Conservation (phyloP, 2,888 invertebrate species). For the Liposcelis brunnea region DNA sequence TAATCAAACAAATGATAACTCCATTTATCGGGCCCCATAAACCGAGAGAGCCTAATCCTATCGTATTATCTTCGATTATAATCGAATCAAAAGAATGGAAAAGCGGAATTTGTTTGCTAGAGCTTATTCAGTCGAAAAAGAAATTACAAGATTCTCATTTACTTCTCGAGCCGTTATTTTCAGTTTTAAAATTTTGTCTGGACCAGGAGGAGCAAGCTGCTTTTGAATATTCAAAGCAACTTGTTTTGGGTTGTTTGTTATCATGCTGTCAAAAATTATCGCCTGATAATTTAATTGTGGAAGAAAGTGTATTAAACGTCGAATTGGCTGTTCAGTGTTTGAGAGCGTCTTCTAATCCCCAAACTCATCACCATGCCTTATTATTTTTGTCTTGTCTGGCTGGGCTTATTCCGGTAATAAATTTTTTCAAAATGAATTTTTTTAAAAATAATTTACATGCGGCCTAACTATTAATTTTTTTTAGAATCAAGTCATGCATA, state of each 20-base stretch:
- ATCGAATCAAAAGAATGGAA: constrained; percentile 55
- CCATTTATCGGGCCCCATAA: constrained; percentile 8
- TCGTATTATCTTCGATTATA: constrained; percentile 34
- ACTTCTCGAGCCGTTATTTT: constrained; percentile 59
- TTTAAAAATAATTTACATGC: neutral
- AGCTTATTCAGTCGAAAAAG: constrained; percentile 71
- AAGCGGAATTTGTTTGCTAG: constrained; percentile 59
- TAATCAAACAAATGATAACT: constrained; percentile 16
- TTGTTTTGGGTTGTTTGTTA: constrained; percentile 59
- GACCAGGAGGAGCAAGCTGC: constrained; percentile 63
- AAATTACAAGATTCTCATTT: constrained; percentile 47
- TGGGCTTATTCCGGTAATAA: constrained; percentile 45
- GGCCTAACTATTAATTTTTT: constrained; percentile 11
- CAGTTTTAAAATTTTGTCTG: constrained; percentile 56
- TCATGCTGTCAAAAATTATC: constrained; percentile 46
- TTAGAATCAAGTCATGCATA: constrained; percentile 63
- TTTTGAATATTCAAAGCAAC: constrained; percentile 77
- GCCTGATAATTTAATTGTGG: constrained; percentile 25
- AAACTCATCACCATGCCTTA: constrained; percentile 87
- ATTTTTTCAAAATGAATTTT: too few relatives aligned
- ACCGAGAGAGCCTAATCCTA: constrained; percentile 12
- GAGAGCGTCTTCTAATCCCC: constrained; percentile 78
- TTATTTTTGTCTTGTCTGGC: constrained; percentile 66
- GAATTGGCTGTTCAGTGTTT: constrained; percentile 77
- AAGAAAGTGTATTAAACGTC: constrained; percentile 39